These are phyloP conservation scores for Temnothorax rugatulus DNA, from an alignment of 2,888 invertebrate species.

Conservation along the genomic window DNA sequence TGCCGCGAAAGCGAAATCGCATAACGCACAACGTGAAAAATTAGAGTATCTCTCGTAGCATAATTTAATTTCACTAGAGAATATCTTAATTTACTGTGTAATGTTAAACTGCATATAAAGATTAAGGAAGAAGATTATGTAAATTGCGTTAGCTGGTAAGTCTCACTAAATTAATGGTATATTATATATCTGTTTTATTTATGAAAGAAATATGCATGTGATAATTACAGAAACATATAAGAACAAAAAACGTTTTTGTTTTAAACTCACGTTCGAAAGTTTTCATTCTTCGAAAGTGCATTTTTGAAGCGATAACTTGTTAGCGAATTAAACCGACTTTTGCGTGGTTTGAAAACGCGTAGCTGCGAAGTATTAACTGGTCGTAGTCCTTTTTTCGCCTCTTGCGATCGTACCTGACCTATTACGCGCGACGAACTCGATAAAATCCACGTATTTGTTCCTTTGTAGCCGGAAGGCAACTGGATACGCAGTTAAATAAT, in stretches of 20 bases:
- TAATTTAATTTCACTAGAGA: not conserved
- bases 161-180: constrained; percentile 2
- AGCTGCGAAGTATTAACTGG: constrained; percentile 50
- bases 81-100: not conserved
- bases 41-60: constrained; percentile 15
- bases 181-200: not conserved
- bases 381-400: constrained; percentile 48
- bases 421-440: constrained; percentile 70
- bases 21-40: constrained; percentile 10
- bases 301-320: constrained; percentile 39
- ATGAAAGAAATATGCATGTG: not conserved
- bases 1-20: constrained; percentile 18
- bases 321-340: constrained; percentile 52
- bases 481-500: constrained; percentile 76
- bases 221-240: not conserved
- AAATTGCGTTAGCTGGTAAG: not conserved
- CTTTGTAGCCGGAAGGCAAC: constrained; percentile 74
- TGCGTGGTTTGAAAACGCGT: constrained; percentile 46
- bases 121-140: not conserved
- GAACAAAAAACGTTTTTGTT: constrained; percentile 11
- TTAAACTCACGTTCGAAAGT: not conserved
- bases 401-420: constrained; percentile 50
- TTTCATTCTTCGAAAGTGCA: constrained; percentile 33
- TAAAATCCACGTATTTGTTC: constrained; percentile 73
- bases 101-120: constrained; percentile 3